These are phyloP conservation scores for Misgurnus mizolepis DNA, from an alignment of 2,113 vertebrate species.

Conservation along the genomic window DNA sequence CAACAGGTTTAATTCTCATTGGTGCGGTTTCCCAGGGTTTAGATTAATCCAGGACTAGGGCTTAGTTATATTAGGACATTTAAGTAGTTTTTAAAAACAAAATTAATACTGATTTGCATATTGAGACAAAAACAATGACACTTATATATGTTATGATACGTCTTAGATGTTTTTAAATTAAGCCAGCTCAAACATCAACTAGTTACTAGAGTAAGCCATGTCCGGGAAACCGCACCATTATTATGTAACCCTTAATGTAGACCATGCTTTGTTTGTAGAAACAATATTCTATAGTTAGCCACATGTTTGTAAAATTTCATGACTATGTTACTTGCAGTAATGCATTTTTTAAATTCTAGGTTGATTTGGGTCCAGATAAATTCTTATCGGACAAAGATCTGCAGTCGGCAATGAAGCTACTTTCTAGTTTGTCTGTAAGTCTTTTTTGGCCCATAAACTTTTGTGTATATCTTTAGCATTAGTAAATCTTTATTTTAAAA, in stretches of 20 bases:
- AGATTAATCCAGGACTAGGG: no score
- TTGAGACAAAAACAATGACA: no score
- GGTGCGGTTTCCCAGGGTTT: no score
- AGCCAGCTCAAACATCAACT: no score
- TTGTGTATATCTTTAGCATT: not conserved
- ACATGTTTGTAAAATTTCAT: not conserved
- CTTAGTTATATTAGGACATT: no score
- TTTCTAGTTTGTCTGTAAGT: conserved; percentile 87
- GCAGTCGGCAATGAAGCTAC: conserved; percentile 89
- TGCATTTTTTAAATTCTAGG: conserved; percentile 68
- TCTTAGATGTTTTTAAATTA: no score
- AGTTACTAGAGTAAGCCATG: no score
- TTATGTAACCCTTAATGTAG: conserved; percentile 18
- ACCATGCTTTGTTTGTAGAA: no score
- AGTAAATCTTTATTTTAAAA: no score
- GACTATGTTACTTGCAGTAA: not conserved
- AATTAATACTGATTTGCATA: no score
- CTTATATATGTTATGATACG: no score
- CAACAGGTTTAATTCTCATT: not conserved
- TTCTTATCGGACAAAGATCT: conserved; percentile 96
- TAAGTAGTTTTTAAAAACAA: no score
- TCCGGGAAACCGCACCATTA: not conserved
- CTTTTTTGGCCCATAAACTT: not conserved
- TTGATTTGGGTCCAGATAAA: conserved; percentile 95
- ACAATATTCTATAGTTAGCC: not conserved